phyloP scores from a whole-genome alignment of 2,113 vertebrate genomes.

The Siniperca chuatsi region DNA sequence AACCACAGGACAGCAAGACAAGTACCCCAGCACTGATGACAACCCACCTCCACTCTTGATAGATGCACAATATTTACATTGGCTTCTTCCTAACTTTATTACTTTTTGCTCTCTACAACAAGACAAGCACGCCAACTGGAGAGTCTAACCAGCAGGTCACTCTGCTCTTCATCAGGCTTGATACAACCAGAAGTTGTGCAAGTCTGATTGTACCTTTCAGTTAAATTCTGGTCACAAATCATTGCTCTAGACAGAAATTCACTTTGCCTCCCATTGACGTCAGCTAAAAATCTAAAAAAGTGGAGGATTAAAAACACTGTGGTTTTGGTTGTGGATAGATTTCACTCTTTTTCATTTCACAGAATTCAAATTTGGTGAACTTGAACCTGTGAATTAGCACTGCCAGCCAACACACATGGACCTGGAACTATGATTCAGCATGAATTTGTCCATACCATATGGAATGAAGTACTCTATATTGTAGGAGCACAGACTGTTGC shows the following conservation, averaged over 20 bases:
- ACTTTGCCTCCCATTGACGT: no score
- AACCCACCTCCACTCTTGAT: background rate
- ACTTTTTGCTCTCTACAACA: background rate
- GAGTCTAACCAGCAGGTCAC: background rate
- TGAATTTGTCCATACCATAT: no score
- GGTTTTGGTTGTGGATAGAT: background rate
- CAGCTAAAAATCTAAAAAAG: no score
- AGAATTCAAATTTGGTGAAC: background rate
- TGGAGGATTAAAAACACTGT: no score
- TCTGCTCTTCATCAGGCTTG: background rate
- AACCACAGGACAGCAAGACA: constrained; percentile 8
- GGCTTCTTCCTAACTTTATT: no score
- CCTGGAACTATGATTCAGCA: background rate
- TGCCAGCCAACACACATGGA: background rate
- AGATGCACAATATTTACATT: background rate
- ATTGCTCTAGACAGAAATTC: no score
- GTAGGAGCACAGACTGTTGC: background rate
- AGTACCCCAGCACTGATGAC: background rate
- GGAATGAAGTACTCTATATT: background rate
- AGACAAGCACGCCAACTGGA: background rate
- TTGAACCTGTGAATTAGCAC: background rate
- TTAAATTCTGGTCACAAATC: no score
- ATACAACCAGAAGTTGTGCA: background rate
- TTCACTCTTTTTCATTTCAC: background rate
- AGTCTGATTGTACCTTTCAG: no score